phyloP scores from a whole-genome alignment of 2,888 invertebrate species.

The Pogonocherus hispidulus region DNA sequence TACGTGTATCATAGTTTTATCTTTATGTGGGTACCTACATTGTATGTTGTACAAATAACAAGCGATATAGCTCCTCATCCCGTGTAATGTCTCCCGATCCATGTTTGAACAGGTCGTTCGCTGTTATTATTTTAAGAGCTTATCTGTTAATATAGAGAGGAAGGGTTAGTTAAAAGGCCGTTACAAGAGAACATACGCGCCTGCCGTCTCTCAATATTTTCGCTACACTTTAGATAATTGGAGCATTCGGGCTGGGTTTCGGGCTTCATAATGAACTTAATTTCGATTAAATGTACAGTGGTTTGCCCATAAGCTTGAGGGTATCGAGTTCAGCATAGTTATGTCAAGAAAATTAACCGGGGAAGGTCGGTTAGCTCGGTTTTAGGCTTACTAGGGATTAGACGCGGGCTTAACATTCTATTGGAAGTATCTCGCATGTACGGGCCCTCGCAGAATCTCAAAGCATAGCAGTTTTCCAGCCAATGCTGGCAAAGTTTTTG shows the following conservation, averaged over 20 bases:
- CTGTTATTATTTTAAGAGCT: conserved; percentile 28
- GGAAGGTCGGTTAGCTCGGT: conserved; percentile 32
- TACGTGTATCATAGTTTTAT: background rate
- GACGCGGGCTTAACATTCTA: conserved; percentile 15
- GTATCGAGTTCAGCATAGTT: conserved; percentile 55
- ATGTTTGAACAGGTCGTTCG: conserved; percentile 18
- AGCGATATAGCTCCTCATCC: background rate
- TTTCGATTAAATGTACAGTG: conserved; percentile 59
- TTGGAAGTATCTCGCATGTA: conserved; percentile 16
- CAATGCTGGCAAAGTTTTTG: background rate
- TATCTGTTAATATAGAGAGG: conserved; percentile 28
- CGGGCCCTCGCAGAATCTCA: background rate
- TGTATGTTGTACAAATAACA: background rate
- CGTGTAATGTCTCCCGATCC: conserved; percentile 18
- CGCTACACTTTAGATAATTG: conserved; percentile 51
- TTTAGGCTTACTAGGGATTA: conserved; percentile 20
- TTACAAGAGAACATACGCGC: conserved; percentile 26
- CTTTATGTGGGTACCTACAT: background rate
- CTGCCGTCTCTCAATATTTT: conserved; percentile 43
- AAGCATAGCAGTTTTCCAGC: background rate
- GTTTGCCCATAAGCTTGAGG: conserved; percentile 53
- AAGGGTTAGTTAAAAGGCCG: conserved; percentile 25
- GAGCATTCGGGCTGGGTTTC: conserved; percentile 42
- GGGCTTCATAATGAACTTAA: conserved; percentile 58
- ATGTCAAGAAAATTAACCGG: conserved; percentile 54